phyloP scores from a whole-genome alignment of 1,140 invertebrate species.

The Brachionus plicatilis region DNA sequence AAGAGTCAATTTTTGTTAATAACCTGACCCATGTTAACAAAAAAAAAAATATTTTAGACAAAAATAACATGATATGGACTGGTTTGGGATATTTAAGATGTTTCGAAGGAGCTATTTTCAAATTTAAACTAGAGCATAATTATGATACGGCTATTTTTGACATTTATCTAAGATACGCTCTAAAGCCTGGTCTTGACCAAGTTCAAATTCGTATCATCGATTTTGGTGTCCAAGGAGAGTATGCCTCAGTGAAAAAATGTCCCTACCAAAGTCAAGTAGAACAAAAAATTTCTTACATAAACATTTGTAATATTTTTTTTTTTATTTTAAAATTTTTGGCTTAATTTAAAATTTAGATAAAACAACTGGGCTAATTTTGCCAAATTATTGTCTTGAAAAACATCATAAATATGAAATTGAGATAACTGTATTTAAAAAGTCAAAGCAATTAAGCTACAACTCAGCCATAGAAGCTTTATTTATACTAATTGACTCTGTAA shows the following conservation, averaged over 20 bases:
- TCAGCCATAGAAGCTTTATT: not conserved
- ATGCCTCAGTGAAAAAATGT: not conserved
- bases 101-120: not conserved
- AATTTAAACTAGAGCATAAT: conserved; percentile 63
- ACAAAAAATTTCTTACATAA: not conserved
- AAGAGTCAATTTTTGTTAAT: conserved; percentile 10
- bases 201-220: not conserved
- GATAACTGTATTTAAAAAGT: not conserved
- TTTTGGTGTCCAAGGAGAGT: not conserved
- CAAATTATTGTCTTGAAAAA: conserved; percentile 10
- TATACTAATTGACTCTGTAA: conserved; percentile 12
- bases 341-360: not conserved
- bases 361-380: not conserved
- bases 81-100: not conserved
- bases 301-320: not conserved
- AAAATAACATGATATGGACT: not conserved
- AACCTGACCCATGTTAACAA: not conserved
- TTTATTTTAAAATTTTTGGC: not conserved
- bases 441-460: not conserved
- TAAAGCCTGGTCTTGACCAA: not conserved
- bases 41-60: conserved; percentile 47
- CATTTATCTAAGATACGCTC: conserved; percentile 64
- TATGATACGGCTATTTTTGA: conserved; percentile 84
- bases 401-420: conserved; percentile 19
- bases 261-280: not conserved